phyloP scores from a whole-genome alignment of 2,113 vertebrate genomes.

The Entomyzon cyanotis region DNA sequence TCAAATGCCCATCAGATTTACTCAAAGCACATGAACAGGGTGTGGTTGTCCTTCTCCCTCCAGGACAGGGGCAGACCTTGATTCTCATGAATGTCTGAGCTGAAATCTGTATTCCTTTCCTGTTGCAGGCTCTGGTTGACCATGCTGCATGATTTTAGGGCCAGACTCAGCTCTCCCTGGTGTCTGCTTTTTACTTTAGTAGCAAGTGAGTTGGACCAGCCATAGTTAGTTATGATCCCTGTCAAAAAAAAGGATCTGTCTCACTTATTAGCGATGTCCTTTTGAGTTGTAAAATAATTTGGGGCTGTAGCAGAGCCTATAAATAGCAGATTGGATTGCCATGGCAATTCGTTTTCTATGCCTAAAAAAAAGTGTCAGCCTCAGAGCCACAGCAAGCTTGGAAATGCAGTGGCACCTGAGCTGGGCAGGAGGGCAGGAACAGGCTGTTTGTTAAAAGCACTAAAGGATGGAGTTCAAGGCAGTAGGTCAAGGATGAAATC shows the following conservation, averaged over 20 bases:
- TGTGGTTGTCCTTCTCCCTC: not conserved
- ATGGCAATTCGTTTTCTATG: not conserved
- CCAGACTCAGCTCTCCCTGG: not conserved
- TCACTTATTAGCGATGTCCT: not conserved
- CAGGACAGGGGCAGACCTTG: not conserved
- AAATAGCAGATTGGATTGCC: not conserved
- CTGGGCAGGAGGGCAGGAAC: not conserved
- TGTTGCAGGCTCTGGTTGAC: not conserved
- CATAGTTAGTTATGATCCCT: not conserved
- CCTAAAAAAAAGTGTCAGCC: not conserved
- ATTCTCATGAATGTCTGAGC: not conserved
- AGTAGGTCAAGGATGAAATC: not conserved
- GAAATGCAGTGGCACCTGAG: not conserved
- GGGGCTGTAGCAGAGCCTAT: not conserved
- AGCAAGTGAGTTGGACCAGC: not conserved
- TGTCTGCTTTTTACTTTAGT: not conserved
- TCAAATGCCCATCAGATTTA: not conserved
- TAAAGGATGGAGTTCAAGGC: not conserved
- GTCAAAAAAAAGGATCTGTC: not conserved
- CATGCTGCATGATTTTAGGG: not conserved
- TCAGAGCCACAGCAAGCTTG: not conserved
- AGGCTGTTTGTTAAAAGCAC: not conserved
- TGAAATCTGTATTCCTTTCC: not conserved
- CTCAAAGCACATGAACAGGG: not conserved
- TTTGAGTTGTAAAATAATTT: not conserved